Percentiles rank a stretch among this genome's conserved stretches.
These are phyloP conservation scores for Trigoniulus corallinus DNA, from an alignment of 1,140 invertebrate genomes.

Conservation along the genomic window DNA sequence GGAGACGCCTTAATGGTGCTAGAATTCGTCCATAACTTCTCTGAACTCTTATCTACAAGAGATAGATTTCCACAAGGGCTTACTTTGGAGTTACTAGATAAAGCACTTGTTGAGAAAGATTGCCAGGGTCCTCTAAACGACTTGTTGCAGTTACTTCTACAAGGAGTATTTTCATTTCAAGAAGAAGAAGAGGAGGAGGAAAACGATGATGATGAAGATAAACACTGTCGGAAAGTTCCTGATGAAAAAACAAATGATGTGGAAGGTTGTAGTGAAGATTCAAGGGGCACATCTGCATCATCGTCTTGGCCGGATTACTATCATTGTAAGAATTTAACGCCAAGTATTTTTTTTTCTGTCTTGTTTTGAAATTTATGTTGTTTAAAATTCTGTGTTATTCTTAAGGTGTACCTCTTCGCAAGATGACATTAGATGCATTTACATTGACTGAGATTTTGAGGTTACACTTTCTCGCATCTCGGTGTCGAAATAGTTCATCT, in stretches of 20 bases:
- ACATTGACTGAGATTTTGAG: slow-evolving; percentile 77
- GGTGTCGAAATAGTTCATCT: slow-evolving; percentile 37
- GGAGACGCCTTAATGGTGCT: slow-evolving; percentile 74
- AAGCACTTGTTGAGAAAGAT: slow-evolving; percentile 59
- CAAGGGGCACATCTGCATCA: no score
- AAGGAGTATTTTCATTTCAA: slow-evolving; percentile 66
- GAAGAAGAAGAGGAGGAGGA: slow-evolving; percentile 62
- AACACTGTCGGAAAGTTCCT: no score
- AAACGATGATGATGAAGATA: not conserved
- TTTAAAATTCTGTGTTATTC: no score
- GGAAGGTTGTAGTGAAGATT: no score
- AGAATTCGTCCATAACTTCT: slow-evolving; percentile 73
- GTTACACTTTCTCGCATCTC: slow-evolving; percentile 74
- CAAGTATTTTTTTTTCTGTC: no score
- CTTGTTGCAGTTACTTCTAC: slow-evolving; percentile 63
- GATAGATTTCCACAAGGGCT: slow-evolving; percentile 68
- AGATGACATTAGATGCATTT: slow-evolving; percentile 63
- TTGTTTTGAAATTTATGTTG: no score
- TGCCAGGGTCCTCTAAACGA: slow-evolving; percentile 64
- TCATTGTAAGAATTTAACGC: no score
- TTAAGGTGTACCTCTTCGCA: slow-evolving; percentile 49
- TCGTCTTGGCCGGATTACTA: no score
- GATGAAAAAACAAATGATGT: no score
- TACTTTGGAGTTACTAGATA: slow-evolving; percentile 56
- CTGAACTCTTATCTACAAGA: slow-evolving; percentile 53